These are phyloP conservation scores for Crocidura indochinensis DNA, from an alignment of 2,797 vertebrate species.

Conservation along the genomic window DNA sequence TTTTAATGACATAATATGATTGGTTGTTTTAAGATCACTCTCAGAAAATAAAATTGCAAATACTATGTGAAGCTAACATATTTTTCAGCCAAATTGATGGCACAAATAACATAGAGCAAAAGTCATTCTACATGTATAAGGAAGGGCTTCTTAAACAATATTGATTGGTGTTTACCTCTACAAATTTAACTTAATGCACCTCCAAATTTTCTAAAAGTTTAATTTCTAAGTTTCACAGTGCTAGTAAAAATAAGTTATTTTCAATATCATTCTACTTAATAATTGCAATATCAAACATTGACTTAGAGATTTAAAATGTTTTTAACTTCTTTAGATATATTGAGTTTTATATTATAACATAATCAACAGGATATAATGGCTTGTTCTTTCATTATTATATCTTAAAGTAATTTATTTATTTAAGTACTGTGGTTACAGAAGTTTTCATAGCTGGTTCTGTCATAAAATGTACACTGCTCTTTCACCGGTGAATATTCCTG, in stretches of 20 bases:
- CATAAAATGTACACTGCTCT: too few relatives aligned
- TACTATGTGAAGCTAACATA: conserved; percentile 4
- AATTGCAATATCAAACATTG: background rate
- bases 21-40: too few relatives aligned
- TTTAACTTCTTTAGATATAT: background rate
- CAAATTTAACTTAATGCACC: background rate
- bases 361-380: background rate
- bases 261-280: background rate
- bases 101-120: background rate
- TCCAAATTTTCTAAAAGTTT: background rate
- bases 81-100: background rate
- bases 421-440: too few relatives aligned
- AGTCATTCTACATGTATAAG: conserved; percentile 15
- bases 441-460: too few relatives aligned
- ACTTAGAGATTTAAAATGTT: background rate
- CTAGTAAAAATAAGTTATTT: conserved; percentile 53
- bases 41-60: conserved; percentile 20
- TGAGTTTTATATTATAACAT: background rate
- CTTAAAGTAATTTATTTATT: too few relatives aligned
- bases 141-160: background rate
- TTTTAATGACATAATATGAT: too few relatives aligned
- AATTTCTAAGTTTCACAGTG: background rate
- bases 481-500: too few relatives aligned
- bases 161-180: background rate
- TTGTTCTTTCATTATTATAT: background rate